These are phyloP conservation scores for Troides oblongomaculatus DNA, from an alignment of 2,888 invertebrate genomes.

Conservation along the genomic window DNA sequence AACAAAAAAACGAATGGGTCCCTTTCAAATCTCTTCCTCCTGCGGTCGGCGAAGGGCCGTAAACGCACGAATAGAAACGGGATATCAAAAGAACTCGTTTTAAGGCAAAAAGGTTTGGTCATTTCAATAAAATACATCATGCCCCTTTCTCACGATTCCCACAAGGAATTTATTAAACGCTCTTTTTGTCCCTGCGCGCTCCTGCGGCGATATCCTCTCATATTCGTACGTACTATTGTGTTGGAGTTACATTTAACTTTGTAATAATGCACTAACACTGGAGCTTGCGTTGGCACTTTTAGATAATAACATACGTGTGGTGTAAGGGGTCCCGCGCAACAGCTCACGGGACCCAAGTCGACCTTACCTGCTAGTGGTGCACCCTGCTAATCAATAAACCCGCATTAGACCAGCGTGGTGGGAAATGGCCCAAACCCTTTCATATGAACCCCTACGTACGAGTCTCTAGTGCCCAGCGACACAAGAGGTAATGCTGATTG, in stretches of 20 bases:
- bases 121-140: slow-evolving; percentile 25
- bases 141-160: slow-evolving; percentile 22
- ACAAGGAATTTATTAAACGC: slow-evolving; percentile 22
- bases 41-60: slow-evolving; percentile 40
- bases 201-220: neutral
- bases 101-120: slow-evolving; percentile 20
- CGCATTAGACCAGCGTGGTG: too few relatives aligned
- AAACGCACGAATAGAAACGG: slow-evolving; percentile 12
- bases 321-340: too few relatives aligned
- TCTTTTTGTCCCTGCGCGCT: slow-evolving; percentile 7
- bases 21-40: slow-evolving; percentile 51
- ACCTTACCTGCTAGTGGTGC: too few relatives aligned
- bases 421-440: too few relatives aligned
- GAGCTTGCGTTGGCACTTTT: neutral
- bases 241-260: neutral
- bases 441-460: too few relatives aligned
- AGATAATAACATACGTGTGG: neutral
- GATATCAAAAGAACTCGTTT: slow-evolving; percentile 27
- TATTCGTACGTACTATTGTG: neutral
- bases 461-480: too few relatives aligned
- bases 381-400: too few relatives aligned
- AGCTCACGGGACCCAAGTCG: too few relatives aligned
- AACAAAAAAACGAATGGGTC: slow-evolving; percentile 43
- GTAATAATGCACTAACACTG: neutral
- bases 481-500: too few relatives aligned